These are phyloP conservation scores for Salvelinus namaycush DNA, from an alignment of 2,113 vertebrate genomes.

Conservation along the genomic window DNA sequence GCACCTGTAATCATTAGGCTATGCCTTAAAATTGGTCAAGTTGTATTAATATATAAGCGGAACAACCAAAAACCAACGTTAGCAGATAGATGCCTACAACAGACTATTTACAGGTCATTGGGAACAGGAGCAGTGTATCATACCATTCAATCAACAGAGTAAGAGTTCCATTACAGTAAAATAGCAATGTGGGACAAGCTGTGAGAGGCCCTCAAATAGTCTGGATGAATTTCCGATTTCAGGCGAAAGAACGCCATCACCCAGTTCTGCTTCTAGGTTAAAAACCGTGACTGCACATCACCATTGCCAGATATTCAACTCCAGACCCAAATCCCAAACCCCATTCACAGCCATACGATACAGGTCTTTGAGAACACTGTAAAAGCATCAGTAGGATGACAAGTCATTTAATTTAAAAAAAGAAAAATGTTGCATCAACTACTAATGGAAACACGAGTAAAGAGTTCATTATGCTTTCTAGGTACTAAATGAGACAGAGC, in stretches of 20 bases:
- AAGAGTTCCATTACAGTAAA: constrained; percentile 64
- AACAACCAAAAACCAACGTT: constrained; percentile 51
- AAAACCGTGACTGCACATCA: constrained; percentile 75
- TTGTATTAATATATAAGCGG: not conserved
- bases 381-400: not conserved
- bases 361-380: not conserved
- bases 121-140: not conserved
- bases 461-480: not conserved
- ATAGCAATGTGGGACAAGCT: constrained; percentile 58
- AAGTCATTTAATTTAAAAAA: not conserved
- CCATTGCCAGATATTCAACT: not conserved
- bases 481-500: not conserved
- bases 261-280: not conserved
- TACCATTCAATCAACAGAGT: constrained; percentile 48
- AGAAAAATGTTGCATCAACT: not conserved
- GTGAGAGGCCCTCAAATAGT: constrained; percentile 47
- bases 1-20: not conserved
- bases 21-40: not conserved
- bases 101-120: not conserved
- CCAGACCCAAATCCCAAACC: not conserved
- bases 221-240: not conserved
- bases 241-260: not conserved
- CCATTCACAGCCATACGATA: not conserved
- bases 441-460: not conserved
- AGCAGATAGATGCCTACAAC: not conserved